Base-by-base conservation (phyloP, 1,140 invertebrate species). In the Chironomus striatipennis region DNA sequence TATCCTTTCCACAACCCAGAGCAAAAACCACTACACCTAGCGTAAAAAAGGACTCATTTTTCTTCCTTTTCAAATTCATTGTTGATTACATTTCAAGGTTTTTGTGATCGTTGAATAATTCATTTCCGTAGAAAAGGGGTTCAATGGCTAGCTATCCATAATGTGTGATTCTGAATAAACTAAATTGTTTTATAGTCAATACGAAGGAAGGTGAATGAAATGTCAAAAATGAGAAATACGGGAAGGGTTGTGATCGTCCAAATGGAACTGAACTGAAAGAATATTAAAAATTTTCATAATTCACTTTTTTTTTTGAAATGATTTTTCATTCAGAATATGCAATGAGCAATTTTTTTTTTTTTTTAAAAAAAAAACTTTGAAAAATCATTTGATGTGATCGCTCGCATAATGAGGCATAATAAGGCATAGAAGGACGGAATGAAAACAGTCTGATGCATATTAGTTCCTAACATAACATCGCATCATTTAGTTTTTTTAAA, bases 161-260 rank as follows among this genome's bases (percentile, higher is more conserved):
- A 34, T 34, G 24, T 34, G 24, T 34, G 24, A 34, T 34, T 34
- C 24, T 34, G 24, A 34, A 34, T 34, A 34, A 34, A 34, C 1
- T 34, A 34, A 70, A 20, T 70, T 17, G 10, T 20, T 70, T 70
- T 70, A 18, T 70, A 12, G 10, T n/a, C 9, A 10, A 70, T 70
- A 17, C 64, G n/a, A 67, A 17, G 10, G 18, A 18, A 70, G 65
- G 17, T 15, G 8, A 18, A 20, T 70, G 4, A 20, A 9, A 18
- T 20, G n/a, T 67, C 9, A 18, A n/a, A n/a, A n/a, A n/a, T n/a
- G n/a, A n/a, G n/a, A n/a, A n/a, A n/a, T n/a, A n/a, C n/a, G n/a
- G n/a, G 9, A 70, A 10, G 65, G 65, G 65, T 70, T 70, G 65
- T 70, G 65, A 18, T 70, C 65, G 65, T 70, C 65, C 65, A 70